Evolutionary conservation across 1,140 invertebrate genomes (phyloP), one percentile per base, ranked within the genome.

Genomic region (Atopsyche davidsoni): DNA sequence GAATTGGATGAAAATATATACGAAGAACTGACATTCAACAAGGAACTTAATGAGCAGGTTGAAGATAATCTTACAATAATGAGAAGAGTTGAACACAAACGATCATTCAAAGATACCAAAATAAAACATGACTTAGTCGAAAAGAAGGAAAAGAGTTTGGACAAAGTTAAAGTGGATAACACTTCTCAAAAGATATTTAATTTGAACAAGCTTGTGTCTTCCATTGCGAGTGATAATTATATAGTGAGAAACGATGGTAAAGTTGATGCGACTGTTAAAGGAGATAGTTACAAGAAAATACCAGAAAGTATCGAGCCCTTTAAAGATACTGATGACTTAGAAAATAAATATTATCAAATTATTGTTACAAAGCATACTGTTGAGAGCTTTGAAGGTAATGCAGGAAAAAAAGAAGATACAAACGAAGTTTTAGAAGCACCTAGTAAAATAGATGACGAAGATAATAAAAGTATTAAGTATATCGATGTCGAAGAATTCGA

Each of bases 51-150:
- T 34, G 28, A 19, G n/a, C 6, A 9, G 1, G 45, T 25, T 22
- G 53, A 51, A 23, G 51, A 57, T 23, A 57, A 53, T 43, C 14
- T 42, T 9, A 47, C 51, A 3, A 53, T 57, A 45, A 31, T 57
- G 10, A 46, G 39, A 38, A 46, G 55, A 19, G 51, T 57, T 32
- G 24, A 45, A 25, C 21, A 34, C 32, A 51, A 42, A 14, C 46
- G 21, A 23, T 23, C 16, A 4, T 42, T 23, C 6, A 54, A 44
- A 31, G n/a, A n/a, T n/a, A n/a, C n/a, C n/a, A n/a, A 54, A 47
- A 46, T 34, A 46, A 2, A 46, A 39, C 17, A 42, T 9, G n/a
- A n/a, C n/a, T n/a, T 18, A 9, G 0, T 4, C n/a, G 17, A 9
- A 50, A 50, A 35, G 40, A 43, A 14, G 40, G 1, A 39, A 50